These are phyloP conservation scores for Apamea epomidion DNA, from an alignment of 2,888 invertebrate genomes.

Conservation along the genomic window DNA sequence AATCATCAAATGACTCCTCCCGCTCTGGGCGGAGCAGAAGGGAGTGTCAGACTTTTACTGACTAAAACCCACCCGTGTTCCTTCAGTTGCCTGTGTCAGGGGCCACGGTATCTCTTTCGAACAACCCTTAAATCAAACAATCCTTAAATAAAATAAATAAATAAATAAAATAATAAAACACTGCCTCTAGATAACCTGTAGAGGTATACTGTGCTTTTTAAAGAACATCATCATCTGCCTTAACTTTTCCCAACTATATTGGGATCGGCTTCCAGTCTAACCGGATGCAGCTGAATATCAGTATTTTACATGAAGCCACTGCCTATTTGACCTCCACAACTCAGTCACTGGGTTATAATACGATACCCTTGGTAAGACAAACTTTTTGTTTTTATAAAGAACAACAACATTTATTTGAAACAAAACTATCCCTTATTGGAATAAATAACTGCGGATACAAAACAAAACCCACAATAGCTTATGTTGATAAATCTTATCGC, in stretches of 20 bases:
- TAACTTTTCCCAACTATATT: background rate
- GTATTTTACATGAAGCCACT: background rate
- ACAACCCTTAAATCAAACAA: too few species aligned
- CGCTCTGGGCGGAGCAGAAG: too few species aligned
- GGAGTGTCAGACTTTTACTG: too few species aligned
- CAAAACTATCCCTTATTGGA: background rate
- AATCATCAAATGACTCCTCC: too few species aligned
- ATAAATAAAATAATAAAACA: too few species aligned
- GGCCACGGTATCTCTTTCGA: too few species aligned
- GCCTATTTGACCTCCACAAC: background rate
- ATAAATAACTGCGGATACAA: background rate
- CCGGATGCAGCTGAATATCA: background rate
- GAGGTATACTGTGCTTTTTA: background rate
- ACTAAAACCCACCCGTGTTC: too few species aligned
- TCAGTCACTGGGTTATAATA: background rate
- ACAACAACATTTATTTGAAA: background rate
- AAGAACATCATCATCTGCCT: background rate
- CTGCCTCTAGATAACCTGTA: background rate
- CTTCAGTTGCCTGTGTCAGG: too few species aligned
- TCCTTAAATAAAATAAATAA: too few species aligned
- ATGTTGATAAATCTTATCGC: slow-evolving; percentile 5
- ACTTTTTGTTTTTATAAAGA: background rate
- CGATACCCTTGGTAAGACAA: background rate
- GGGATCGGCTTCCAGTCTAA: background rate
- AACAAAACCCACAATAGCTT: background rate